Conservation (phyloP, 2,113 vertebrate species). For the Odontesthes bonariensis region DNA sequence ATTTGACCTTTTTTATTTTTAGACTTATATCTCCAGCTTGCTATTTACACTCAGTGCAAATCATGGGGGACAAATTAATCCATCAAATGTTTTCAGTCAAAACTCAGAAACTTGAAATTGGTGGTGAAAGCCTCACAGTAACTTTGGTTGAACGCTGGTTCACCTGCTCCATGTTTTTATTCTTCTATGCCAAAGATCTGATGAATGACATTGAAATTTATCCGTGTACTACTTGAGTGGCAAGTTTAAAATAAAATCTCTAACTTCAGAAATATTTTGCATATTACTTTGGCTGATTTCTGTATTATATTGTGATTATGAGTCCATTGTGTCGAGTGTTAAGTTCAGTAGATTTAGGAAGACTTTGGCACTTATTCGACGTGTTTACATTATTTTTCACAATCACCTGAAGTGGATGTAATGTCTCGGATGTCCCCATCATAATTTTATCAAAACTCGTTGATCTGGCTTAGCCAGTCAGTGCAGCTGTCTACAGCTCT, state of each 20-base stretch:
- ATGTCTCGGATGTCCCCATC: neutral
- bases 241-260: neutral
- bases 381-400: neutral
- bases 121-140: too few relatives aligned
- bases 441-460: slow-evolving; percentile 4
- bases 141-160: too few relatives aligned
- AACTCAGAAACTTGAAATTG: too few relatives aligned
- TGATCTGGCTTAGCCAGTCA: neutral
- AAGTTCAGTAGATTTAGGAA: too few relatives aligned
- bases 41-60: too few relatives aligned
- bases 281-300: neutral
- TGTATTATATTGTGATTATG: neutral
- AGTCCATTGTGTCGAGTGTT: too few relatives aligned
- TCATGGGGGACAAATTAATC: too few relatives aligned
- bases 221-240: neutral
- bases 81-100: too few relatives aligned
- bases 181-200: neutral
- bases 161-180: too few relatives aligned
- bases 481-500: neutral
- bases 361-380: too few relatives aligned
- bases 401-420: neutral
- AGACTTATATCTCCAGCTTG: neutral
- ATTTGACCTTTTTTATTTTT: too few relatives aligned
- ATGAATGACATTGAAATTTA: neutral
- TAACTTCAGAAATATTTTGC: neutral